Evolutionary conservation across 2,888 invertebrate species (phyloP), one percentile per base, ranked within the genome.

Genomic region (Mythimna pallens): DNA sequence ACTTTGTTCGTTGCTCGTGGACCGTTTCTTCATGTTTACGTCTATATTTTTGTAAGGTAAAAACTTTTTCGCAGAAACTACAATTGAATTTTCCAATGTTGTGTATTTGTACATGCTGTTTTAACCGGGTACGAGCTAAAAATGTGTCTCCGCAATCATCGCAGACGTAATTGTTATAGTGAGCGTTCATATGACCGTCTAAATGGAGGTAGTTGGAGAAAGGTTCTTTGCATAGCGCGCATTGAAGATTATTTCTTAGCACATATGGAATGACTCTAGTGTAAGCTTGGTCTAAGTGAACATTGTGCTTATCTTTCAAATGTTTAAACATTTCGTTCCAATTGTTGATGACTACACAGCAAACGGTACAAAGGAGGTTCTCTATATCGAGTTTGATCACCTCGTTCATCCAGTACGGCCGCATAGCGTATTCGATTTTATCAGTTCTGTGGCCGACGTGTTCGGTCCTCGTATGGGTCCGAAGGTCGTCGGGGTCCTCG

Each of bases 11-110:
- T 3, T 87, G 85, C 2, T 85, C 78, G n/a, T 95, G 95, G 0
- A 92, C 89, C 0, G 87, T 47, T 0, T 88, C 86, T 0, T 84
- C 75, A 36, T 95, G 95, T 52, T 93, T 94, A 0, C 79, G 84
- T 36, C 83, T 88, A 47, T 94, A 93, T 30, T 90, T 89, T 0
- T 89, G 86, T 20, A 95, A 73, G 0, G 91, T 87, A 73, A 96
- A 97, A 0, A 94, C 91, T 82, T 96, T 97, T 0, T 91, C 87
- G 79, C 97, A 97, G 0, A 88, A 82, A 0, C 91, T 88, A 74
- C 97, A 97, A 0, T 91, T 91, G 73, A 87, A 95, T 3, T 89
- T 92, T 0, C 94, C 96, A 0, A 89, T 89, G 8, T 91, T 92
- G 74, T 97, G 97, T 0, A 92, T 94, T 65, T 92, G 90, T 0